Conservation (phyloP, 2,888 invertebrate genomes). For the Strigamia crassipes region DNA sequence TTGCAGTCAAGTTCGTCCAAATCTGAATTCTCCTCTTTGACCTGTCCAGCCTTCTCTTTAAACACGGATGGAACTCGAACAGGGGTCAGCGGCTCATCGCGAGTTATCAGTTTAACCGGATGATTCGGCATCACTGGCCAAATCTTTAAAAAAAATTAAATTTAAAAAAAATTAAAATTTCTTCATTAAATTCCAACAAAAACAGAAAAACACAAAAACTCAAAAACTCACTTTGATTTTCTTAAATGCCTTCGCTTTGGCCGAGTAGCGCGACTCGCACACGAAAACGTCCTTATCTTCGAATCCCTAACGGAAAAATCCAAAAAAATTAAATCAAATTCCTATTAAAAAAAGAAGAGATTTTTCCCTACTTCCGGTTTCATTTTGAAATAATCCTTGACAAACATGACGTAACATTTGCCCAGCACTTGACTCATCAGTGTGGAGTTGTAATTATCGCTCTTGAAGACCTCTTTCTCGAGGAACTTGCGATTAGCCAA, state of each 20-base stretch:
- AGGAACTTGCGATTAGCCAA: slow-evolving; percentile 92
- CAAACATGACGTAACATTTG: slow-evolving; percentile 89
- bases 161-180: background rate
- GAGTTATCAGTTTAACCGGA: slow-evolving; percentile 68
- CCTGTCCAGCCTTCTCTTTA: slow-evolving; percentile 85
- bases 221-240: slow-evolving; percentile 69
- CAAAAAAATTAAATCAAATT: background rate
- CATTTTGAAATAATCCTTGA: slow-evolving; percentile 90
- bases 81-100: slow-evolving; percentile 78
- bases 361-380: slow-evolving; percentile 70
- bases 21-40: slow-evolving; percentile 76
- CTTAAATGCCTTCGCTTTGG: slow-evolving; percentile 83
- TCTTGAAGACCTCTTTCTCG: slow-evolving; percentile 95
- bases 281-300: slow-evolving; percentile 93
- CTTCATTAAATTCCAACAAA: background rate
- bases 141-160: slow-evolving; percentile 55
- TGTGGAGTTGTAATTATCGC: slow-evolving; percentile 81
- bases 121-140: slow-evolving; percentile 69
- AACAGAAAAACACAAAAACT: slow-evolving; percentile 51
- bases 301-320: slow-evolving; percentile 67
- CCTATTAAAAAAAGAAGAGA: background rate
- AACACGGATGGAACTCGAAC: slow-evolving; percentile 91
- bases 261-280: slow-evolving; percentile 93
- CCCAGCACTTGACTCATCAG: slow-evolving; percentile 84
- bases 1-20: slow-evolving; percentile 77